Base-by-base conservation (phyloP, 2,888 invertebrate genomes). In the Shargacucullia verbasci region DNA sequence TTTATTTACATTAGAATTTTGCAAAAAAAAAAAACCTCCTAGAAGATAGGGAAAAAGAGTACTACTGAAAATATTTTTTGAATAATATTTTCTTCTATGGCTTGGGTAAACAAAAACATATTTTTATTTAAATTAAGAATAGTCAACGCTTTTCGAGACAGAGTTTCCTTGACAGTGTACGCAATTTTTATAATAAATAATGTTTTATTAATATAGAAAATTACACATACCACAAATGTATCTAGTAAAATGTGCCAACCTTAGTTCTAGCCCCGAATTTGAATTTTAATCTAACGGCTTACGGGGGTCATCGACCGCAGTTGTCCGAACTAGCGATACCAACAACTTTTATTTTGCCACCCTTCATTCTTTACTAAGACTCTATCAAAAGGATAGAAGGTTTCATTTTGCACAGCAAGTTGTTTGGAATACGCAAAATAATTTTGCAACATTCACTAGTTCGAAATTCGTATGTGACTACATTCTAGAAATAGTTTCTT, bases 201-300 rank as follows among this genome's bases (percentile, higher is more conserved):
- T n/a, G n/a, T n/a, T n/a, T n/a, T n/a, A n/a, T n/a, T n/a, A n/a
- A n/a, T 4, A 4, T 20, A 20, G 20, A 20, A 20, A 2, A 20
- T 20, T 20, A 20, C 20, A 20, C 20, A 20, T 20, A 3, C 2
- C 20, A 20, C 2, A 3, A 43, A 29, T 43, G 10, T 14, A 13
- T 13, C 13, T 2, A 31, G 8, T 12, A 10, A 48, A 27, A 35
- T 35, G 13, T 25, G 40, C 29, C 70, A 63, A 33, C 53, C 65
- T 48, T 64, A 33, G 50, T 13, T 64, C 81, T 79, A 81, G 78
- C 88, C 81, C 87, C 83, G 86, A 91, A 89, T 90, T 89, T 88
- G 87, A 91, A 90, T 90, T 90, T 89, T 88, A 87, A 88, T 90
- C 87, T 89, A 89, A 89, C 87, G 85, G 87, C 83, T 81, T 79